Evolutionary conservation across 1,140 invertebrate species (phyloP), one percentile per base, ranked within the genome.

Genomic region (Drosophila gunungcola): DNA sequence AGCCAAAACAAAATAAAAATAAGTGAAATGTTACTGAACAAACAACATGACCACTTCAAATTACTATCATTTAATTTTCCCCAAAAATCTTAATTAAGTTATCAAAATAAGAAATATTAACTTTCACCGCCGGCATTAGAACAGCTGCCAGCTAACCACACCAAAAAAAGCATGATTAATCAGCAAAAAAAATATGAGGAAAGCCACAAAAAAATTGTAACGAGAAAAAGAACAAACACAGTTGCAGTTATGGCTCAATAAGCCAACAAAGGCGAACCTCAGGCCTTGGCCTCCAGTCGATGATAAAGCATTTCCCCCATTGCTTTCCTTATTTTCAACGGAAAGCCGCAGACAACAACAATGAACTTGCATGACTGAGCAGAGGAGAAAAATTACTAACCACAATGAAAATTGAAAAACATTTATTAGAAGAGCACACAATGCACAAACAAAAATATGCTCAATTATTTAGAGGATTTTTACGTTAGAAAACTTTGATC

Each of bases 351-450:
- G 80, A 69, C 78, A 79, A 77, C 79, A 83, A 68, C 79, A 73
- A 88, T 82, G 56, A 63, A 6, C 54, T 52, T 39, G 55, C 61
- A 69, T 74, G 81, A 81, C n/a, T 81, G 54, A 56, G 42, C 69
- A 57, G 38, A 27, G 54, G 43, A 36, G 6, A 52, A 51, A 86
- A 70, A 69, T 41, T 46, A 55, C 67, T 49, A 82, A 69, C 69
- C 79, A 49, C 80, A 84, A 89, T 61, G 73, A 89, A 89, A 88
- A 88, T 89, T 88, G 80, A 89, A 88, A 88, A 88, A 89, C 83
- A 88, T 88, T 88, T 88, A 84, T 84, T 89, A 88, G 83, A 67
- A 58, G 45, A 53, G 62, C 27, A 42, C 36, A 13, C 34, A 34
- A 16, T 68, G 46, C 64, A 68, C 58, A 10, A 11, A 16, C 10